Evolutionary conservation across 2,888 invertebrate species (phyloP).

Genomic region (Leucozona laternaria): DNA sequence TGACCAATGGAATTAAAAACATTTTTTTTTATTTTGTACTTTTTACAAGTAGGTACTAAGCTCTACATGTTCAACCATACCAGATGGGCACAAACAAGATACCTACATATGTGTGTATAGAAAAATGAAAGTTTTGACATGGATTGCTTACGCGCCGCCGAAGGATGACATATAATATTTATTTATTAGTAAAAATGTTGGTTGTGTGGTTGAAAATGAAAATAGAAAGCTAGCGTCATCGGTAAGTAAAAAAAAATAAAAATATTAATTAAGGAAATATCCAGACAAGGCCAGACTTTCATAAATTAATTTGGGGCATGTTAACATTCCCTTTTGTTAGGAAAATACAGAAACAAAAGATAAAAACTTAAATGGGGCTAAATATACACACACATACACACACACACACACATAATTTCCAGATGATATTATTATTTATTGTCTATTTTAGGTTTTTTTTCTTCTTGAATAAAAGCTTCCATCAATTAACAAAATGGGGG

Average conservation of each 20-base stretch:
- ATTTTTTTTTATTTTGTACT: background rate
- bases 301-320: conserved; percentile 33
- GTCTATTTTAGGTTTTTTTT: conserved; percentile 22
- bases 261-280: conserved; percentile 24
- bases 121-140: conserved; percentile 70
- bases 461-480: conserved; percentile 10
- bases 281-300: conserved; percentile 36
- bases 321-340: conserved; percentile 5
- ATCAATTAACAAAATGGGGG: conserved; percentile 30
- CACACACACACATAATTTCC: background rate
- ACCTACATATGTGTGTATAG: background rate
- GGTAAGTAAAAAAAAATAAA: background rate
- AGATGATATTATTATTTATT: conserved; percentile 28
- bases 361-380: conserved; percentile 2
- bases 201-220: conserved; percentile 16
- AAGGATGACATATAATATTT: conserved; percentile 54
- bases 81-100: conserved; percentile 59
- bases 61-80: conserved; percentile 20
- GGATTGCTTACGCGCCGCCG: conserved; percentile 55
- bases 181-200: conserved; percentile 27
- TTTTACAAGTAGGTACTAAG: conserved; percentile 21
- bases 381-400: background rate
- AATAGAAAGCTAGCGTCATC: conserved; percentile 41
- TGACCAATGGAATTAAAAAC: conserved; percentile 42
- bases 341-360: background rate